phyloP scores from a whole-genome alignment of 2,888 invertebrate genomes.

The Myathropa florea region DNA sequence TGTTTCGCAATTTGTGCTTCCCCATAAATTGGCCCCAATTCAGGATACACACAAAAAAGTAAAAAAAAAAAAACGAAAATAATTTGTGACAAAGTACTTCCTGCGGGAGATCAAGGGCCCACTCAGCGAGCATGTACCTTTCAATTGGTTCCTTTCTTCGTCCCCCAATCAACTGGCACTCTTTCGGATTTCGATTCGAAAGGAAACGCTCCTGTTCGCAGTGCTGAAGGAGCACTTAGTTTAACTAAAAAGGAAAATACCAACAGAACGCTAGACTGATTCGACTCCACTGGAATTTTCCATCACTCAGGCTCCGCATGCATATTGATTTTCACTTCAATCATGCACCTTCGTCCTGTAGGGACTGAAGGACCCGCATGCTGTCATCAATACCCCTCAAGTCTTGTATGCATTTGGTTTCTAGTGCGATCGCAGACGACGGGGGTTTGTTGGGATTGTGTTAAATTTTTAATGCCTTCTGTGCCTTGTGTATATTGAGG shows the following conservation, averaged over 20 bases:
- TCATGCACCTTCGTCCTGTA: background rate
- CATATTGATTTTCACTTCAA: constrained; percentile 38
- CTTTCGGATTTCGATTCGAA: background rate
- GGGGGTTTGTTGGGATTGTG: background rate
- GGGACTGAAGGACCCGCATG: background rate
- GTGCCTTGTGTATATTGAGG: too few species aligned
- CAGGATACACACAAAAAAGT: background rate
- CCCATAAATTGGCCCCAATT: background rate
- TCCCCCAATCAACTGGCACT: constrained; percentile 14
- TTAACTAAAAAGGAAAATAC: background rate
- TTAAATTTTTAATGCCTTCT: too few species aligned
- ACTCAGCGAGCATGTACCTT: background rate
- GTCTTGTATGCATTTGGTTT: background rate
- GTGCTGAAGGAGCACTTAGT: constrained; percentile 19
- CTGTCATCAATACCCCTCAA: background rate
- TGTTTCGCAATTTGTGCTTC: too few species aligned
- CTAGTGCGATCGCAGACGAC: background rate
- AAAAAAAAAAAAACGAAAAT: background rate
- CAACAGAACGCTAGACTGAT: background rate
- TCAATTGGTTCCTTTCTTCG: constrained; percentile 14
- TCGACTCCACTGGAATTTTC: constrained; percentile 23
- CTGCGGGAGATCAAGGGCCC: background rate
- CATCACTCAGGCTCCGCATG: constrained; percentile 30
- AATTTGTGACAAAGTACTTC: background rate
- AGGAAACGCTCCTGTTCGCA: background rate